These are phyloP conservation scores for Plecotus auritus DNA, from an alignment of 2,113 vertebrate species.

Conservation along the genomic window DNA sequence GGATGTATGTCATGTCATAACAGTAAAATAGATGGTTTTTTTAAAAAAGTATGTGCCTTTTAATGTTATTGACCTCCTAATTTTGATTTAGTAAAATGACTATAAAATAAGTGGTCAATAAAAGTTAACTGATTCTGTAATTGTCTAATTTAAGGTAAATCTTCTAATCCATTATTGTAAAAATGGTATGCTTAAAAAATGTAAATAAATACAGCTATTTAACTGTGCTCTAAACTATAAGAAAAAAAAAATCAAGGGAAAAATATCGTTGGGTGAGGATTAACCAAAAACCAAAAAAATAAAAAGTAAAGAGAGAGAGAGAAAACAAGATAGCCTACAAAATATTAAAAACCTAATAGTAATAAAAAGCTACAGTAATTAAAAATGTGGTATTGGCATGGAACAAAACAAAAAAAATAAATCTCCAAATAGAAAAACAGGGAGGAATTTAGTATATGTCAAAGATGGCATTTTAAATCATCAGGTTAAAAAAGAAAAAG, in stretches of 20 bases:
- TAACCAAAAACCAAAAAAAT: no score
- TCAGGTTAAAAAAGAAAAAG: neutral
- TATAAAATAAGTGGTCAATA: neutral
- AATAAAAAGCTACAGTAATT: slow-evolving; percentile 8
- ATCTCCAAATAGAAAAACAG: neutral
- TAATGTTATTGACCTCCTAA: neutral
- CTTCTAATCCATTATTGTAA: neutral
- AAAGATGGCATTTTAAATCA: neutral
- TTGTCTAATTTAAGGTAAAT: neutral
- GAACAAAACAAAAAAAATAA: neutral
- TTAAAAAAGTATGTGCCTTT: neutral
- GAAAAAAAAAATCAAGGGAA: no score
- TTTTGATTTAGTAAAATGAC: neutral
- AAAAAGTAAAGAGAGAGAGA: neutral
- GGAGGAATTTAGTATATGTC: neutral
- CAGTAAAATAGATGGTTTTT: neutral
- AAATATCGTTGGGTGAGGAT: no score
- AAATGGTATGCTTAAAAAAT: neutral
- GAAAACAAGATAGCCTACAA: neutral
- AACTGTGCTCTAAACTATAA: neutral
- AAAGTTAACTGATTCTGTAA: neutral
- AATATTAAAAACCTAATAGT: neutral
- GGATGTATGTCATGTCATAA: neutral
- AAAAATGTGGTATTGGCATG: neutral
- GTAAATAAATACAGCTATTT: neutral